Conservation (phyloP, 92 coral and sea anemone species). For the Palythoa heliodiscus region DNA sequence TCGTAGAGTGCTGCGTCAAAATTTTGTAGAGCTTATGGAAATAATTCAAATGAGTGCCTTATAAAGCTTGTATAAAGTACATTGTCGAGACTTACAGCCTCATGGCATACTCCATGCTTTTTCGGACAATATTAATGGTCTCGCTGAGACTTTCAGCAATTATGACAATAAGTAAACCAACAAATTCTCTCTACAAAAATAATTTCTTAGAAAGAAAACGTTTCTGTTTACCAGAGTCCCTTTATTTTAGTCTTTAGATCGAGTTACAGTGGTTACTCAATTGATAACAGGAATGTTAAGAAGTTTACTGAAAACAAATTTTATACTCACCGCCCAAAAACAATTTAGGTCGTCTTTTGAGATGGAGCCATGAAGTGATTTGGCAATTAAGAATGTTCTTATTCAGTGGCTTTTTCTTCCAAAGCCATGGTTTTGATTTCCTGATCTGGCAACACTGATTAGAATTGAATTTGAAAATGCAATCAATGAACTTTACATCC, state of each 20-base stretch:
- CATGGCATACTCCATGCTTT: too few species aligned
- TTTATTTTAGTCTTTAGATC: background rate
- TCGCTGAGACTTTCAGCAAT: too few species aligned
- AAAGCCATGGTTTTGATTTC: slow-evolving; percentile 24
- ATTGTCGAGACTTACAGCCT: too few species aligned
- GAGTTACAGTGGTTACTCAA: background rate
- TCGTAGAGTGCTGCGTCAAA: too few species aligned
- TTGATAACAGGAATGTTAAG: background rate
- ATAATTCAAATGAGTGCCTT: too few species aligned
- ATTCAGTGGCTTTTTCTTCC: slow-evolving; percentile 17
- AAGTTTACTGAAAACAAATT: background rate
- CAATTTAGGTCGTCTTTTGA: background rate
- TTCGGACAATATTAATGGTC: too few species aligned
- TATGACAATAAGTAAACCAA: too few species aligned
- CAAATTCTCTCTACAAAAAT: too few species aligned
- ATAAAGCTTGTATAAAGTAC: too few species aligned
- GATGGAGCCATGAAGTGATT: background rate
- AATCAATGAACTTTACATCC: slow-evolving; percentile 42
- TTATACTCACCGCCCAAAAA: background rate
- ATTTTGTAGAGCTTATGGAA: too few species aligned
- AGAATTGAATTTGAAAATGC: background rate
- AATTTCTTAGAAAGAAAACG: too few species aligned
- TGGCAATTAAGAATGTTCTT: background rate
- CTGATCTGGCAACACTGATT: slow-evolving; percentile 2
- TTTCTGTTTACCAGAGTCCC: too few species aligned